These are phyloP conservation scores for Trachelus iudaicus DNA, from an alignment of 2,888 invertebrate species.

Conservation along the genomic window DNA sequence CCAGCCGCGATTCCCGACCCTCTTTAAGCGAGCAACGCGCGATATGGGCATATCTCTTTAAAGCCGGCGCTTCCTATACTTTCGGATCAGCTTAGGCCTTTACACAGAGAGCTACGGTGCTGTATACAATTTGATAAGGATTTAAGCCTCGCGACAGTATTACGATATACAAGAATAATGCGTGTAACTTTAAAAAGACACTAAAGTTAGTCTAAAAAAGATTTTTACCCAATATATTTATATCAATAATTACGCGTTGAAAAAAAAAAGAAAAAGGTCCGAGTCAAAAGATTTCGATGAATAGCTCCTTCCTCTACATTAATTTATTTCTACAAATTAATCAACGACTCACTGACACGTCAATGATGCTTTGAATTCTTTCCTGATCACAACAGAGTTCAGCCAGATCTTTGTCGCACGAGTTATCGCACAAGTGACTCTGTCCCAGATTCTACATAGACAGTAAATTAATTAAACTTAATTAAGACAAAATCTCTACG, in stretches of 20 bases:
- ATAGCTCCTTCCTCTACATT: not conserved
- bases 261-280: too few relatives aligned
- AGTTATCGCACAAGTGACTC: not conserved
- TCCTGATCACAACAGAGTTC: too few relatives aligned
- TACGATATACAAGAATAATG: not conserved
- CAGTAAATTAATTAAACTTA: not conserved
- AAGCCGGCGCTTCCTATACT: slow-evolving; percentile 15
- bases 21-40: slow-evolving; percentile 33
- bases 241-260: not conserved
- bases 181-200: not conserved
- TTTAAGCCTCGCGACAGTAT: not conserved
- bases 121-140: not conserved
- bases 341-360: not conserved
- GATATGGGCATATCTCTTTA: slow-evolving; percentile 46
- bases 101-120: not conserved
- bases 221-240: not conserved
- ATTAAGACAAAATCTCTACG: not conserved
- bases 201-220: not conserved
- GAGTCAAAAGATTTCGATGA: not conserved
- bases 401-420: not conserved
- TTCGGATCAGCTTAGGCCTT: not conserved
- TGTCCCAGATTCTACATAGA: not conserved
- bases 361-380: not conserved
- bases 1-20: slow-evolving; percentile 20
- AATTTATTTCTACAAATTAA: not conserved